phyloP scores from a whole-genome alignment of 1,140 invertebrate species.

The Drosophila arawakana region DNA sequence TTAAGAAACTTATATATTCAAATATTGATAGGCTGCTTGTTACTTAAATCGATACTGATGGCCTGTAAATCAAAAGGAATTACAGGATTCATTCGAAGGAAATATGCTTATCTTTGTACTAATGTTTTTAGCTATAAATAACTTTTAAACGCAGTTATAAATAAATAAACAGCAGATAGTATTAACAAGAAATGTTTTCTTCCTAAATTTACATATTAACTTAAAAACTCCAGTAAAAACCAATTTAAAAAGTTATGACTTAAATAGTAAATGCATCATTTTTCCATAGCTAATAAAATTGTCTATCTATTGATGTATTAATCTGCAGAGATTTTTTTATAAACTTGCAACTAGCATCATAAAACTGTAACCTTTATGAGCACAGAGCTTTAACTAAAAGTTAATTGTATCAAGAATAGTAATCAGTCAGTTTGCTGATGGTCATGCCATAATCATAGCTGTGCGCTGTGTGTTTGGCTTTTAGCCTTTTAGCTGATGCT shows the following conservation, averaged over 20 bases:
- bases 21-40: constrained; percentile 5
- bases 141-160: background rate
- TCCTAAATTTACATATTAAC: too few species aligned
- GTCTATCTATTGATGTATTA: too few species aligned
- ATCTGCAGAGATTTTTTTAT: background rate
- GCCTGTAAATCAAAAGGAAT: constrained; percentile 10
- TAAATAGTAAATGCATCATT: background rate
- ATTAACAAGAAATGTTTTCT: too few species aligned
- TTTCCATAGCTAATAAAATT: background rate
- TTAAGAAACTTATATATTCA: background rate
- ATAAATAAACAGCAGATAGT: too few species aligned
- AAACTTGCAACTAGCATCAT: background rate
- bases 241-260: background rate
- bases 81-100: background rate
- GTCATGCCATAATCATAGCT: background rate
- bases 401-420: constrained; percentile 1
- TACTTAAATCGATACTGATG: constrained; percentile 8
- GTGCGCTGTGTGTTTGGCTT: background rate
- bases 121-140: background rate
- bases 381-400: background rate
- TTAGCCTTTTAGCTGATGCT: constrained; percentile 5
- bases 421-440: background rate
- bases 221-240: too few species aligned
- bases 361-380: background rate
- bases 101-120: background rate